Evolutionary conservation across 2,113 vertebrate genomes (phyloP).

Genomic region (Cottus gobio): DNA sequence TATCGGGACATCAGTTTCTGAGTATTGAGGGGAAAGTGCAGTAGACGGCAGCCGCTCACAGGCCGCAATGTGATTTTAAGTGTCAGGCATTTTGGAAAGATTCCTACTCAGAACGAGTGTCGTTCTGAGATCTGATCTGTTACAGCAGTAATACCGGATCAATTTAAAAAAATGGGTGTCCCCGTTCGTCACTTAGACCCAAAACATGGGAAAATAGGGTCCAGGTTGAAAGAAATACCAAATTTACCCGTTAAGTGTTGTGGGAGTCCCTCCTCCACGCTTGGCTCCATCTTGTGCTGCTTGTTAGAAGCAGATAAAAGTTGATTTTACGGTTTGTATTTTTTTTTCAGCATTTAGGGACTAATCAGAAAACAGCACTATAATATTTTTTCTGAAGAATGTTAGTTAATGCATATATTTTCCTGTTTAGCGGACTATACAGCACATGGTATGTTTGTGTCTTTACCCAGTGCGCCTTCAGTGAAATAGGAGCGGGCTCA

Average conservation of each 20-base stretch:
- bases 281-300: constrained; percentile 46
- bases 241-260: not conserved
- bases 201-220: not conserved
- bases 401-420: constrained; percentile 51
- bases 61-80: not conserved
- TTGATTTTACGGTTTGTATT: constrained; percentile 20
- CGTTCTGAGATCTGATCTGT: not conserved
- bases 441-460: constrained; percentile 28
- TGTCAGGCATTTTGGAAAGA: not conserved
- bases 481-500: constrained; percentile 2
- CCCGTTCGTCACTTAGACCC: not conserved
- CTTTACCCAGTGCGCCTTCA: constrained; percentile 33
- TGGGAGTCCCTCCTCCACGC: not conserved
- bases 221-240: not conserved
- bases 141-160: not conserved
- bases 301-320: constrained; percentile 24
- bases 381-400: constrained; percentile 60
- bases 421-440: constrained; percentile 12
- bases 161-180: not conserved
- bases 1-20: not conserved
- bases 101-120: not conserved
- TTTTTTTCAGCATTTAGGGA: constrained; percentile 26
- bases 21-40: not conserved
- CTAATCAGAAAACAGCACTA: constrained; percentile 46
- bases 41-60: not conserved